Base-by-base conservation (phyloP, 2,113 vertebrate species). In the Vicugna pacos region DNA sequence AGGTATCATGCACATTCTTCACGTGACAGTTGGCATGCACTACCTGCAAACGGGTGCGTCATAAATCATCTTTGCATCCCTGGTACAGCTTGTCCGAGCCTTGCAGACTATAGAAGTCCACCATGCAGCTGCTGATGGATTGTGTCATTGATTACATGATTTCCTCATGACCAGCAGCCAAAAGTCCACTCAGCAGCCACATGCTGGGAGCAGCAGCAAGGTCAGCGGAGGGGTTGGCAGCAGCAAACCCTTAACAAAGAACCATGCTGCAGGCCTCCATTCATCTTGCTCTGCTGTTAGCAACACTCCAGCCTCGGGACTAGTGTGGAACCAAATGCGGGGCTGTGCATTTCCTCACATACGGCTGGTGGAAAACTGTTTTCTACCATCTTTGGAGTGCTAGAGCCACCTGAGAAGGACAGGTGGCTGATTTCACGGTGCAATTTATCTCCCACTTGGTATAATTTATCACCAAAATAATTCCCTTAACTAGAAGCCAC, bases 111-210 rank as follows among this genome's bases (percentile, higher is more conserved):
- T 60, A 93, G 38, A 75, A 89, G 26, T n/a, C 62, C 32, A 46
- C 17, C 64, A 54, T 54, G 26, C 54, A 28, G 69, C 87, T 90
- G 58, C 38, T 75, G 67, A 84, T 69, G 72, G 93, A 50, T 64
- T 92, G 48, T 65, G 91, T 96, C 26, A 88, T 90, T 95, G 76
- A 94, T 76, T 80, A 50, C 76, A 42, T 72, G 64, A 96, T 94
- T 96, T 97, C 69, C 84, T 95, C 89, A 94, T 73, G 38, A 46
- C 70, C 24, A 35, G 15, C 19, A 89, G 80, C 28, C 72, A 69
- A 64, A 94, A 85, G 91, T 77, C 84, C 48, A 67, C 46, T 81
- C 72, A 28, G 8, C 16, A 38, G 48, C 46, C 62, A 75, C 52
- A 19, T 56, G 77, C 0, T 83, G 60, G 56, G 32, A 89, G 48